phyloP scores from a whole-genome alignment of 2,797 vertebrate species.

The Epinephelus coioides region DNA sequence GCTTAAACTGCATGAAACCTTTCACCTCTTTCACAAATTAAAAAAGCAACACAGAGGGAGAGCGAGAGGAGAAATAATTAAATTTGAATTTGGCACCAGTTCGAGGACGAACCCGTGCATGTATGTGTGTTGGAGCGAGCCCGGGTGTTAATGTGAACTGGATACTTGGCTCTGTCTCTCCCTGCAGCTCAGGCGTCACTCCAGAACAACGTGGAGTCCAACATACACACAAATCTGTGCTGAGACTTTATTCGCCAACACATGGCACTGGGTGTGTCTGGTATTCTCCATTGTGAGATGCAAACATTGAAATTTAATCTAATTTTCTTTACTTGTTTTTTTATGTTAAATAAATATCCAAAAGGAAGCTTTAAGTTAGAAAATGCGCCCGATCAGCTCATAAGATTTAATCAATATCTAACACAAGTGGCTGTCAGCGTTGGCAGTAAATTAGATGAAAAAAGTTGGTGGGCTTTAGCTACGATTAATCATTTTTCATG shows the following conservation, averaged over 20 bases:
- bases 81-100: constrained; percentile 32
- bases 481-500: constrained; percentile 22
- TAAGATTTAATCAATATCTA: constrained; percentile 16
- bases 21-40: constrained; percentile 36
- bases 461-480: background rate
- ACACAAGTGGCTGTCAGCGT: background rate
- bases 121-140: constrained; percentile 21
- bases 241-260: constrained; percentile 25
- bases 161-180: constrained; percentile 35
- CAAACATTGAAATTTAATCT: background rate
- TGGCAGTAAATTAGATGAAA: background rate
- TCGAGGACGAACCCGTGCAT: constrained; percentile 4
- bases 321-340: background rate
- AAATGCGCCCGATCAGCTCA: background rate
- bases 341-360: constrained; percentile 7
- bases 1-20: constrained; percentile 28
- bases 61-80: constrained; percentile 26
- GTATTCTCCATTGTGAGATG: background rate
- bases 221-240: constrained; percentile 29
- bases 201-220: constrained; percentile 32
- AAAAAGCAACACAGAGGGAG: constrained; percentile 19
- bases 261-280: constrained; percentile 36
- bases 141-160: constrained; percentile 43
- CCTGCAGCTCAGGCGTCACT: constrained; percentile 39
- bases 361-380: background rate